phyloP scores from a whole-genome alignment of 23 tunicate species.

The Halocynthia roretzi region DNA sequence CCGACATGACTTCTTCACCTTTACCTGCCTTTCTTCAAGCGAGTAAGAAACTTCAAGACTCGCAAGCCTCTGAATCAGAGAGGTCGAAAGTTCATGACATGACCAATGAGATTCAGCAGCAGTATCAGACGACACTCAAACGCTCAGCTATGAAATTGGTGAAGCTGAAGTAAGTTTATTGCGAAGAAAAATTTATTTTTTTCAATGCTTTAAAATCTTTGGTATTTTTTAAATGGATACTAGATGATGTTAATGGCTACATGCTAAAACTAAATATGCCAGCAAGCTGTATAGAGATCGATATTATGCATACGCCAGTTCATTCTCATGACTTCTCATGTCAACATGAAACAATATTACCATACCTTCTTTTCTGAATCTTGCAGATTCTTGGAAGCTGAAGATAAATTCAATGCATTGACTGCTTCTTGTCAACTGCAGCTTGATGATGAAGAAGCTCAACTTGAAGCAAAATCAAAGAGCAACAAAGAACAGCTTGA shows the following conservation, averaged over 20 bases:
- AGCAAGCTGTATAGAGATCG: background rate
- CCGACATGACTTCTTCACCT: conserved; percentile 36
- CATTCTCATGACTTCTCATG: background rate
- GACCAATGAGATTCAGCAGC: conserved; percentile 59
- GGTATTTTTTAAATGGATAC: too few relatives aligned
- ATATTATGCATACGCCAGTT: too few relatives aligned
- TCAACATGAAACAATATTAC: background rate
- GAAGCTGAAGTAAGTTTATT: conserved; percentile 38
- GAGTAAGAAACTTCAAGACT: conserved; percentile 40
- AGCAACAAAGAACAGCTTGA: conserved; percentile 26
- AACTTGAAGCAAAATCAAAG: conserved; percentile 9
- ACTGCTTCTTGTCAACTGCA: conserved; percentile 15
- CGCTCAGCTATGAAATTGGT: conserved; percentile 35
- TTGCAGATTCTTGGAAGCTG: conserved; percentile 46
- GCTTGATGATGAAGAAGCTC: conserved; percentile 39
- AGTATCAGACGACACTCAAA: conserved; percentile 33
- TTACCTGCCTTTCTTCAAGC: conserved; percentile 38
- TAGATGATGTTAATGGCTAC: background rate
- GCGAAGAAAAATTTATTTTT: background rate
- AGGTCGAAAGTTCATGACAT: conserved; percentile 43
- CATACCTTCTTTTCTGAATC: background rate
- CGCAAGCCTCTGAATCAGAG: conserved; percentile 35
- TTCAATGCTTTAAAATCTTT: background rate
- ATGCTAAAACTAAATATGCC: background rate
- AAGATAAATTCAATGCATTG: conserved; percentile 29